Base-by-base conservation (phyloP, 2,113 vertebrate species). In the Pelusios castaneus region DNA sequence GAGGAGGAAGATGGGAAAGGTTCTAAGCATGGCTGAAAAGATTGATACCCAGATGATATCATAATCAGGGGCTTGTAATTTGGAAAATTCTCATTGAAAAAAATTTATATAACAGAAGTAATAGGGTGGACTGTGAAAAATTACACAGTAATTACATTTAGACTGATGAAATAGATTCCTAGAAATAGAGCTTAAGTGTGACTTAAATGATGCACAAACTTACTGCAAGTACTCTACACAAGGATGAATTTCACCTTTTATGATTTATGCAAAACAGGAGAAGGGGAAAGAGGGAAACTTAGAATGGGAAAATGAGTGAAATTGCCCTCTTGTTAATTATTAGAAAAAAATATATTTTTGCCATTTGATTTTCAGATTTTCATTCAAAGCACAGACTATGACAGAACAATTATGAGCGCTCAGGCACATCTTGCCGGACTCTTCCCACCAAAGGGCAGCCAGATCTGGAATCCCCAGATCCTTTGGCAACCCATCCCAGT, bases 391-490 rank as follows among this genome's bases (percentile, higher is more conserved):
- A 99, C 99, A 16, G 99, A 99, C 89, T 95, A 98, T 5, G 99
- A 99, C 94, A 98, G 99, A 47, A 99, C 99, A n/a, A 97, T 99
- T 94, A 99, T 99, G 99, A 99, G 99, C 17, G 98, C 98, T 47
- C 98, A 98, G 96, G 97, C 97, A 49, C 98, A 98, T 89, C 98
- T 99, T 4, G 99, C 99, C 60, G 99, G 98, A 82, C 98, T 99
- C 85, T 99, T 98, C 95, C 98, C 98, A 87, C 99, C 98, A 10
- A 95, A 89, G n/a, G 97, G 96, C 63, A 91, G 82, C 31, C 97
- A 98, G 51, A 25, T 97, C 78, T 98, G 98, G 98, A 98, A 98
- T 9, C 95, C 97, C 75, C 92, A 95, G 22, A 98, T 99, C 45
- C 97, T 80, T 80, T 99, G 99, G 99, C 98, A 98, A 93, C 99